Conservation (phyloP, 2,113 vertebrate species). For the Crocuta crocuta region DNA sequence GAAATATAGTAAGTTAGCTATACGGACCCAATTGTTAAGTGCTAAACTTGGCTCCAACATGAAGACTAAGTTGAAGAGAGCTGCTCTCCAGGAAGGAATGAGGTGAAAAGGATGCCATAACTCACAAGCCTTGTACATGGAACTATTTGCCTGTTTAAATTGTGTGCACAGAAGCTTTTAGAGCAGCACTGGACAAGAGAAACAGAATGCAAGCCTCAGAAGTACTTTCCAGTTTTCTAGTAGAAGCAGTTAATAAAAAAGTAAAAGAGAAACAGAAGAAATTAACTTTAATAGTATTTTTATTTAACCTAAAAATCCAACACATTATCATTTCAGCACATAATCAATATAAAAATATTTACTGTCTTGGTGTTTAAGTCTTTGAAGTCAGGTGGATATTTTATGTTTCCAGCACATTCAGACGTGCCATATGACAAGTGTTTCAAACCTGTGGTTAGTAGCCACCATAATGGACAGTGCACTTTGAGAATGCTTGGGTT, state of each 20-base stretch:
- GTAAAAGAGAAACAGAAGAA: neutral
- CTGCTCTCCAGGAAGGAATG: neutral
- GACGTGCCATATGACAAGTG: neutral
- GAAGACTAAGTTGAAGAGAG: neutral
- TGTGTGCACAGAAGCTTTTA: neutral
- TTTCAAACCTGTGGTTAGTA: neutral
- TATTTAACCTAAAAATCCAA: constrained; percentile 35
- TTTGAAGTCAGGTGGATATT: neutral
- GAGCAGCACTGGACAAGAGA: neutral
- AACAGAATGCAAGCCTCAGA: constrained; percentile 5
- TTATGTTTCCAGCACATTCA: neutral
- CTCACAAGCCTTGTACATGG: neutral
- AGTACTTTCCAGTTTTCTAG: neutral
- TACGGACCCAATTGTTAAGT: neutral
- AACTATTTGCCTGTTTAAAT: neutral
- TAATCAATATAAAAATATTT: neutral
- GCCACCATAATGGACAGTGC: neutral
- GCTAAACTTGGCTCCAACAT: neutral
- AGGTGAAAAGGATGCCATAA: neutral
- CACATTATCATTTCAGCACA: neutral
- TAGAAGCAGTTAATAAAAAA: neutral
- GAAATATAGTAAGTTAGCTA: neutral
- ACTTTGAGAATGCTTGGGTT: neutral
- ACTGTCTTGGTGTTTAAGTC: neutral
- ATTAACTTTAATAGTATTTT: constrained; percentile 9